Conservation (phyloP, 2,888 invertebrate species). For the Coenonympha glycerion region DNA sequence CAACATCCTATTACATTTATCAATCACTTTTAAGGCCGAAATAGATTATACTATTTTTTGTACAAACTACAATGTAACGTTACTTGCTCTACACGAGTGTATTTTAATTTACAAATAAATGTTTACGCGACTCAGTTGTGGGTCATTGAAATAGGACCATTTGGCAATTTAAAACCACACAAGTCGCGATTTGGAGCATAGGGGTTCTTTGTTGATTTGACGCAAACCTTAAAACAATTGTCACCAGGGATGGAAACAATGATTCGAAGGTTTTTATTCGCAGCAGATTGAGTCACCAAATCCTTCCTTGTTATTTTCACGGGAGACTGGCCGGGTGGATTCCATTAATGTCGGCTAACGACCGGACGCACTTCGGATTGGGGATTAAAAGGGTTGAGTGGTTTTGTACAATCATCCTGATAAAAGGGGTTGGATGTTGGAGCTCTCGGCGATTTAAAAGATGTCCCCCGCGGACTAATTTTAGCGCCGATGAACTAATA, state of each 20-base stretch:
- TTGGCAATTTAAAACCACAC: no score
- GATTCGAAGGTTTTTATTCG: constrained; percentile 37
- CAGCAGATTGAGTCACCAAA: constrained; percentile 54
- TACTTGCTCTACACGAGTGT: no score
- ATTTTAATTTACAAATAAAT: no score
- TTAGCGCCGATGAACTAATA: constrained; percentile 48
- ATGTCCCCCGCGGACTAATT: constrained; percentile 59
- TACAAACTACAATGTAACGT: no score
- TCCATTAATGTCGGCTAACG: constrained; percentile 75
- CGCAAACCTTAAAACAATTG: neutral
- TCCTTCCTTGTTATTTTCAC: constrained; percentile 70
- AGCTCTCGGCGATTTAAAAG: constrained; percentile 71
- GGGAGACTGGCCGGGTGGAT: constrained; percentile 65
- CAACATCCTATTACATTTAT: no score
- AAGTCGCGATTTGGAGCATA: no score
- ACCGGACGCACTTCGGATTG: constrained; percentile 73
- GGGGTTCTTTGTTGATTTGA: no score
- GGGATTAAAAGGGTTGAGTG: constrained; percentile 76
- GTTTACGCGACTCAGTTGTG: no score
- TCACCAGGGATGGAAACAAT: neutral
- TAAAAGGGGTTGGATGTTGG: constrained; percentile 69
- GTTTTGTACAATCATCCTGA: constrained; percentile 73
- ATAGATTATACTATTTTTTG: no score
- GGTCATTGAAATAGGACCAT: no score
- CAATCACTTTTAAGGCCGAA: no score